Conservation (phyloP, 2,797 vertebrate species). For the Spondyliosoma cantharus region DNA sequence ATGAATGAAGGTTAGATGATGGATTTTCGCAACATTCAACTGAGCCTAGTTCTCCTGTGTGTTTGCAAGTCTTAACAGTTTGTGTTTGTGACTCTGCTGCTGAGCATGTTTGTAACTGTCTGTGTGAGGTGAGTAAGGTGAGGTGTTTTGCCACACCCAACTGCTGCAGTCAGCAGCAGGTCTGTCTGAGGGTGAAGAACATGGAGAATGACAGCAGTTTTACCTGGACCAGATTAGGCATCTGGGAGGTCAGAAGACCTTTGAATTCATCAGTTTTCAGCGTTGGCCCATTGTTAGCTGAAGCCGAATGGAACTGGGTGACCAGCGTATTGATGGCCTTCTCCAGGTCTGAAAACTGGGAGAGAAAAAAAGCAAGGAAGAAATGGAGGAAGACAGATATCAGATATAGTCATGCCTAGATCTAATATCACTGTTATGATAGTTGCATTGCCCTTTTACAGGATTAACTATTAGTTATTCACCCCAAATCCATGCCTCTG, state of each 20-base stretch:
- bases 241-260: constrained; percentile 78
- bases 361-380: neutral
- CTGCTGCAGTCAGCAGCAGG: constrained; percentile 34
- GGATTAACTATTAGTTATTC: neutral
- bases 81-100: constrained; percentile 7
- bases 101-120: constrained; percentile 18
- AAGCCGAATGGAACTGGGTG: constrained; percentile 83
- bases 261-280: constrained; percentile 85
- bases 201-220: neutral
- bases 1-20: neutral
- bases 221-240: constrained; percentile 83
- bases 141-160: constrained; percentile 55
- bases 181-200: neutral
- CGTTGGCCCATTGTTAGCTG: constrained; percentile 70
- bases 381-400: neutral
- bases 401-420: neutral
- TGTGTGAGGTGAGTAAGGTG: constrained; percentile 29
- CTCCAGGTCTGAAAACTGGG: constrained; percentile 83
- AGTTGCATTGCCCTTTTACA: neutral
- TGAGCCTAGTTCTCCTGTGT: neutral
- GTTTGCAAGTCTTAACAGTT: neutral
- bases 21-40: neutral
- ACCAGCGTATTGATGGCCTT: constrained; percentile 84
- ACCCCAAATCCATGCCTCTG: neutral
- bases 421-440: neutral